Base-by-base conservation (phyloP, 2,888 invertebrate genomes). In the Lasioglossum marginatum region DNA sequence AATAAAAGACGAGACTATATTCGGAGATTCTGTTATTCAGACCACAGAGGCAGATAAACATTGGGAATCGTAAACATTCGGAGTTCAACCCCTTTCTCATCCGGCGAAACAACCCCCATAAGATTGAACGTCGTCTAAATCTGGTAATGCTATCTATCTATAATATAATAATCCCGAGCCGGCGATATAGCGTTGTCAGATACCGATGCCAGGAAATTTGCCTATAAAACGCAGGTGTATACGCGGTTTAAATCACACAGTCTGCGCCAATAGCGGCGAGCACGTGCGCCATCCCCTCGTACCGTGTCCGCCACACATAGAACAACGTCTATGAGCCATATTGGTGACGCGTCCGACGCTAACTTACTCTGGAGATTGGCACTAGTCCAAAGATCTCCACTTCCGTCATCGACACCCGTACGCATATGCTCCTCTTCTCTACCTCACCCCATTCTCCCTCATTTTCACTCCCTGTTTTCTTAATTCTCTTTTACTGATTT, bases 281-380 rank as follows among this genome's bases (percentile, higher is more conserved):
- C 79, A 74, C 73, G 74, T 73, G 74, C 60, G 74, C 73, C 45
- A 31, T 0, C 45, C 16, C 23, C 27, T 16, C 40, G 82, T 52
- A 60, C 70, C 78, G 75, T 43, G 63, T 78, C 63, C 37, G 57
- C 34, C 73, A 57, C 66, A 57, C 45, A 37, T 31, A 40, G 57
- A 78, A n/a, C 63, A 52, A 16, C 40, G 31, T 72, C 74, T 52
- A 57, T 14, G 57, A 63, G 77, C 83, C 71, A 77, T 79, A 90
- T 81, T 83, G 85, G 86, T 83, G 84, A 80, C 86, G 87, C 86
- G 85, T 81, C 86, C 83, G 87, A 89, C 84, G 84, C 89, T 88
- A 89, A 92, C 89, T 91, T 92, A 92, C 90, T 90, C 91, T 85
- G 85, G 88, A 91, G 89, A 89, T 91, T 92, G 92, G 92, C 91